Conservation (phyloP, 2,797 vertebrate genomes). For the Paratrypauchen microcephalus region DNA sequence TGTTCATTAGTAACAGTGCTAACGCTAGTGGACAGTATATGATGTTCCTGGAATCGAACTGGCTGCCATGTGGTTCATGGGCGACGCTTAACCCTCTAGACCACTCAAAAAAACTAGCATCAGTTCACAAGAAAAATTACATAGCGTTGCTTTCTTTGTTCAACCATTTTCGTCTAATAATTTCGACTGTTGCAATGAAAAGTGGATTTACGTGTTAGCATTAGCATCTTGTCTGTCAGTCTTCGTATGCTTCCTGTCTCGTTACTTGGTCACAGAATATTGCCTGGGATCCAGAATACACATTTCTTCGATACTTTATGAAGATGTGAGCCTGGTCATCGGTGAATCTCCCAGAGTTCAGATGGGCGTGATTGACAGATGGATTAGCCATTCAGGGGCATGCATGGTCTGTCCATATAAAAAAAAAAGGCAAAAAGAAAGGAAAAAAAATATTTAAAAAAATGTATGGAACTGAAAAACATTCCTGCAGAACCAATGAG, state of each 20-base stretch:
- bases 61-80: not conserved
- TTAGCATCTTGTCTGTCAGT: constrained; percentile 28
- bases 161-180: not conserved
- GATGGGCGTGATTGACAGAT: no score
- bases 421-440: no score
- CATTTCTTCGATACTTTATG: no score
- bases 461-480: constrained; percentile 31
- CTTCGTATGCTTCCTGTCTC: constrained; percentile 51
- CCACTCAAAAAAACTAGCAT: not conserved
- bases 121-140: not conserved
- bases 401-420: no score
- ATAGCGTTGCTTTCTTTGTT: not conserved
- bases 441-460: no score
- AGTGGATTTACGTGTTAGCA: constrained; percentile 22
- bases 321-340: no score
- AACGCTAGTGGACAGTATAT: no score
- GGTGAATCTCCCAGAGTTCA: no score
- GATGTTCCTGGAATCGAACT: not conserved
- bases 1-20: no score
- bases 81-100: not conserved
- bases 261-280: constrained; percentile 28
- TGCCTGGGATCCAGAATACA: no score
- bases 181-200: constrained; percentile 29
- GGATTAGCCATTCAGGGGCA: no score
- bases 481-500: not conserved